Percentiles rank a stretch among this genome's conserved stretches.
phyloP scores from a whole-genome alignment of 2,888 invertebrate species.

The Oscheius sp. region DNA sequence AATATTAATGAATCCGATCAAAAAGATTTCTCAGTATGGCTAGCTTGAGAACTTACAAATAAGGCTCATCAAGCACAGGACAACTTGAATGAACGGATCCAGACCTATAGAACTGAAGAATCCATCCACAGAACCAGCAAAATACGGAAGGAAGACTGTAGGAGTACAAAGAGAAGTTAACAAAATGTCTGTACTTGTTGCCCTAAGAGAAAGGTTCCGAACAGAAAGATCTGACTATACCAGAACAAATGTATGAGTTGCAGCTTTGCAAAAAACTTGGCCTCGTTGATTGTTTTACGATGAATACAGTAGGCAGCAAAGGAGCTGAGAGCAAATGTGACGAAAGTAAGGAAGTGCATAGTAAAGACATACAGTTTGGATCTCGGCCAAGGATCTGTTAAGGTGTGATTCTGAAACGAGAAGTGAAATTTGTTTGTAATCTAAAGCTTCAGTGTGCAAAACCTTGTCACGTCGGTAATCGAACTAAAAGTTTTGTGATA shows the following conservation, averaged over 20 bases:
- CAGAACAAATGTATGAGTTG: conserved; percentile 19
- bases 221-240: background rate
- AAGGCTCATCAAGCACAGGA: background rate
- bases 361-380: background rate
- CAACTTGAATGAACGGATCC: conserved; percentile 1
- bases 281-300: conserved; percentile 12
- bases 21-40: too few species aligned
- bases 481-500: too few species aligned
- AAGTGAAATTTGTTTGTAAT: too few species aligned
- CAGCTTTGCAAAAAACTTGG: conserved; percentile 12
- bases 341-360: conserved; percentile 1
- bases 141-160: conserved; percentile 3
- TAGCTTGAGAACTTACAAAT: too few species aligned
- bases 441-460: too few species aligned
- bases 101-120: background rate
- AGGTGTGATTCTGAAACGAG: background rate
- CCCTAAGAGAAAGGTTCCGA: background rate
- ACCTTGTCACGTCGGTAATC: too few species aligned
- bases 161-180: conserved; percentile 16
- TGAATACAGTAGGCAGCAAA: conserved; percentile 18
- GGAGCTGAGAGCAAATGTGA: background rate
- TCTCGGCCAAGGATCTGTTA: conserved; percentile 11
- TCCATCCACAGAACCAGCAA: conserved; percentile 6
- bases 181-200: background rate
- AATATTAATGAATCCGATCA: too few species aligned